These are phyloP conservation scores for Tetramorium parvispinum DNA, from an alignment of 1,140 invertebrate species.

Conservation along the genomic window DNA sequence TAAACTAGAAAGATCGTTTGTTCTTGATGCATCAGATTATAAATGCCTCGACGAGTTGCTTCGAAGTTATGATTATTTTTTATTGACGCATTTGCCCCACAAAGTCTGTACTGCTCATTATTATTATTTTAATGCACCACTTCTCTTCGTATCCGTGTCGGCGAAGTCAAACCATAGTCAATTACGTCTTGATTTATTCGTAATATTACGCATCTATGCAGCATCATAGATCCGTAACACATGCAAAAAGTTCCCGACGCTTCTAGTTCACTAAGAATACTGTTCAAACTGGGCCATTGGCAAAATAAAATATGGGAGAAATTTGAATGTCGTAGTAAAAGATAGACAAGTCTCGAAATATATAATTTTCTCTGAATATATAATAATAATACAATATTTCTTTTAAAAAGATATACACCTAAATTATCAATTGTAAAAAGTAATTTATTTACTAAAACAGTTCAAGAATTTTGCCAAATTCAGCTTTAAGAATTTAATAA, in stretches of 20 bases:
- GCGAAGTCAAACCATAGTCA: background rate
- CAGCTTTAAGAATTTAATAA: background rate
- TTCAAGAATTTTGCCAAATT: background rate
- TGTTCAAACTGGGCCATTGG: conserved; percentile 8
- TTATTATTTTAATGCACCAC: conserved; percentile 17
- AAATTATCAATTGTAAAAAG: background rate
- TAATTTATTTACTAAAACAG: background rate
- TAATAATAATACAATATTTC: background rate
- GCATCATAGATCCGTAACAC: background rate
- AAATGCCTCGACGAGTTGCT: background rate
- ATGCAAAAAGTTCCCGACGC: conserved; percentile 4
- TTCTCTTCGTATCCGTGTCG: background rate
- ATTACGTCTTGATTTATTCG: conserved; percentile 33
- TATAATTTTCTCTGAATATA: background rate
- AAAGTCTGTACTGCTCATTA: background rate
- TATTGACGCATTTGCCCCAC: background rate
- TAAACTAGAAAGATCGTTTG: conserved; percentile 3
- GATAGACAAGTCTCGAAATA: background rate
- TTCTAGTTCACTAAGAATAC: background rate
- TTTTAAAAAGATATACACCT: background rate
- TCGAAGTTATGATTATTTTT: background rate
- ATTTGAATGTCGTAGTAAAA: background rate
- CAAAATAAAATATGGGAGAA: background rate
- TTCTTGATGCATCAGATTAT: background rate
- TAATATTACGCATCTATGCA: conserved; percentile 24